Conservation (phyloP, 2,888 invertebrate species). For the Cotesia congregata region DNA sequence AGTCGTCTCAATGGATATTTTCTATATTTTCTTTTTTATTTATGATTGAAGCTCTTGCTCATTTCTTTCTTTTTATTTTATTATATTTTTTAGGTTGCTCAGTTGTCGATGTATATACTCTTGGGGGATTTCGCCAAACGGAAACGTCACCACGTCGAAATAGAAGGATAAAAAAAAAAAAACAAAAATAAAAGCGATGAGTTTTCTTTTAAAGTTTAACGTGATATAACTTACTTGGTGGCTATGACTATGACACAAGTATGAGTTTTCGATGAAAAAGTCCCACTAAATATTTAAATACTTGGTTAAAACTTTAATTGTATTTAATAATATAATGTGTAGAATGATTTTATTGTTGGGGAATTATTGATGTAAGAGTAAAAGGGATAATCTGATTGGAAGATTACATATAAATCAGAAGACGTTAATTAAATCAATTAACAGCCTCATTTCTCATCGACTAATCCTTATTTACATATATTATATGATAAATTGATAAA, state of each 20-base stretch:
- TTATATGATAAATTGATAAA: no score
- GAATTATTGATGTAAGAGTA: no score
- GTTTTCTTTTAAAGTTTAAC: neutral
- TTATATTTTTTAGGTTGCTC: conserved; percentile 2
- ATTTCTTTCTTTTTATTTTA: neutral
- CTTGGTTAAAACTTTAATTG: neutral
- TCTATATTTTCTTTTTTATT: conserved; percentile 3
- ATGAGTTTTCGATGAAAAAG: neutral
- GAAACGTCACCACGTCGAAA: conserved; percentile 17
- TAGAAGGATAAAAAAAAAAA: neutral
- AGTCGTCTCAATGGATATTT: conserved; percentile 18
- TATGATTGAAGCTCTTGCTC: neutral
- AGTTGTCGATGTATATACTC: conserved; percentile 1
- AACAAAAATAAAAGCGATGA: conserved; percentile 12
- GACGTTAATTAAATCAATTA: no score
- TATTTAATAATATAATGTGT: no score
- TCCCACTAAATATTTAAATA: neutral
- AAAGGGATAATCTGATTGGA: no score
- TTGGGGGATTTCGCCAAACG: conserved; percentile 23
- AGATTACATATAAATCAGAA: no score
- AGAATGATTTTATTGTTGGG: no score
- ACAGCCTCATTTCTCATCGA: no score
- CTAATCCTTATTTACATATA: no score
- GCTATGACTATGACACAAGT: neutral
- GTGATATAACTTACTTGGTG: neutral